A percentile compares a stretch with the other conserved stretches of the same genome.
Evolutionary conservation across 2,113 vertebrate genomes (phyloP).

Genomic region (Tetrax tetrax): DNA sequence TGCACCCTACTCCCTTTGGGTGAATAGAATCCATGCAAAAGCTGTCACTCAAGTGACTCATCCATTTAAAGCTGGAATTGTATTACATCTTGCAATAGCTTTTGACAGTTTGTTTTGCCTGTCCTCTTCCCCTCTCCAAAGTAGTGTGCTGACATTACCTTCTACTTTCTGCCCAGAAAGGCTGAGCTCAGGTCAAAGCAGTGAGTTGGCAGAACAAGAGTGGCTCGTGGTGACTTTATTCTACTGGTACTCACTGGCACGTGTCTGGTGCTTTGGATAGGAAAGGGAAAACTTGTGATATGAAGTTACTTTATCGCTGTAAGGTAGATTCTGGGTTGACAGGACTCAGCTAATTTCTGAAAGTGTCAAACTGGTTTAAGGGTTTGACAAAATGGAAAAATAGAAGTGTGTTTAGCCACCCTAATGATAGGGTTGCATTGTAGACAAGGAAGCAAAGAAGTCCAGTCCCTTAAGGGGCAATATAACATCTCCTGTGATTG

Average conservation of each 20-base stretch:
- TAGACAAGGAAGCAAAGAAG: neutral
- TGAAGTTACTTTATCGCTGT: neutral
- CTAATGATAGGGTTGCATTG: neutral
- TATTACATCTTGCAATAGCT: neutral
- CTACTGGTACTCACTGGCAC: neutral
- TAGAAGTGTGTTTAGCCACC: accelerated
- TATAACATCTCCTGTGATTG: neutral
- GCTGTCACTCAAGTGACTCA: neutral
- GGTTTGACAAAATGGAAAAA: neutral
- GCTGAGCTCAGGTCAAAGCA: neutral
- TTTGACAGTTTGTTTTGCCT: conserved; percentile 17
- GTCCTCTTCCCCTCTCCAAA: neutral
- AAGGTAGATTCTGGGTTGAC: neutral
- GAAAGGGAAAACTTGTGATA: neutral
- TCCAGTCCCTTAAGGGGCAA: neutral
- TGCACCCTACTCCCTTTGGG: neutral
- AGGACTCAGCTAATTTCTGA: neutral
- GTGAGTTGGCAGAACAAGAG: neutral
- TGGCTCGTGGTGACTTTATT: neutral
- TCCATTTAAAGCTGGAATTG: neutral
- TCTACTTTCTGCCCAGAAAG: neutral
- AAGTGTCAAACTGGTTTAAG: neutral
- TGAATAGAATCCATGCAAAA: neutral
- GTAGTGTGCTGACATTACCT: neutral
- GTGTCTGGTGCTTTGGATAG: neutral